Base-by-base conservation (phyloP, 2,888 invertebrate species). In the Leptopilina drosophilae region DNA sequence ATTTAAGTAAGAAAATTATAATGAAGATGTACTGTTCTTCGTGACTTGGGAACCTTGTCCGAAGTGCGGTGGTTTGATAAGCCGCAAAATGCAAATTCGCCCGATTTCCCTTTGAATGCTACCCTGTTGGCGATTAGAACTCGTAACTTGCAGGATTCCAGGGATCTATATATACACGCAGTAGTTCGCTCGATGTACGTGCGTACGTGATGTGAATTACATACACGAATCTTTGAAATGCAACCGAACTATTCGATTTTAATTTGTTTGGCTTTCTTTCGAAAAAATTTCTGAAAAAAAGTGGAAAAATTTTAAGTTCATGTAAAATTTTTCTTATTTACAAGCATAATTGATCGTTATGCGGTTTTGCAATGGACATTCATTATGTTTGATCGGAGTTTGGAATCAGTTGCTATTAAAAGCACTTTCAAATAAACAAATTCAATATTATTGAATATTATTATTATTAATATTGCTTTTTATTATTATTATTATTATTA, bases 101-200 rank as follows among this genome's bases (percentile, higher is more conserved):
- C 64, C 85, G 81, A 86, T 86, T 87, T 86, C 83, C 84, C 85
- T 86, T 85, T 85, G 85, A 84, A 87, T 87, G 85, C 84, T 80
- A 80, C 83, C 85, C 85, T 86, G 84, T 82, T 84, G 81, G 82
- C 87, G 87, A 87, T 87, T 87, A 87, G 86, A 87, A 84, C 85
- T 83, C 85, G 86, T 87, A 87, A 87, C 86, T 87, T 85, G 83
- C 84, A 81, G 84, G 85, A 83, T 86, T 84, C 84, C 83, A 79
- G 84, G 82, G 82, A 79, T 81, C 83, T 78, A 79, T 80, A 78
- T 64, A 79, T 76, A 78, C 75, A 78, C 77, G 40, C 64, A 66
- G 65, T 65, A 53, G 65, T 77, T 79, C 76, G 76, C 81, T 79
- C 82, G 83, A 78, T 80, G 80, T 77, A 82, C 80, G 77, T 81